phyloP scores from a whole-genome alignment of 2,797 vertebrate species.

The Netta rufina region DNA sequence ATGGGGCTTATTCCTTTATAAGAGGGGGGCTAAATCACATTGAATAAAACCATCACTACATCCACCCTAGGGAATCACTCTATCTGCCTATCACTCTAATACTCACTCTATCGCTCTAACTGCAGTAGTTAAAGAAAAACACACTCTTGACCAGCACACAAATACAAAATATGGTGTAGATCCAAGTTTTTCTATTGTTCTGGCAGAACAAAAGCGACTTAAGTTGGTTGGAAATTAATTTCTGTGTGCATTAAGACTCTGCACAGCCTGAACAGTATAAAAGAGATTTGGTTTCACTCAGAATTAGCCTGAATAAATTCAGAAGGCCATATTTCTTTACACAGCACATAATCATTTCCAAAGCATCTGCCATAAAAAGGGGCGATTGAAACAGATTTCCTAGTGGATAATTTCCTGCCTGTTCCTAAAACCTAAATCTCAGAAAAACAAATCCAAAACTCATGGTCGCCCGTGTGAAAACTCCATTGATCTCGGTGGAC shows the following conservation, averaged over 20 bases:
- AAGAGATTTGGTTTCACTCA: not conserved
- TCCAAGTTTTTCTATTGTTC: not conserved
- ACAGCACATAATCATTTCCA: constrained; percentile 10
- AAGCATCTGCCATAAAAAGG: constrained; percentile 28
- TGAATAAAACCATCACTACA: not conserved
- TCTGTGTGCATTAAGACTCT: not conserved
- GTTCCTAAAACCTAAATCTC: constrained; percentile 10
- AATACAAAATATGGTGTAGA: not conserved
- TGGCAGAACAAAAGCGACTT: not conserved
- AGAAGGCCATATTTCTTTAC: constrained; percentile 23
- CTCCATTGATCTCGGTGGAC: not conserved
- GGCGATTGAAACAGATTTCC: constrained; percentile 21
- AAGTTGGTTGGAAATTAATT: constrained; percentile 21
- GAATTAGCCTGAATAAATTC: constrained; percentile 21
- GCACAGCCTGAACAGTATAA: not conserved
- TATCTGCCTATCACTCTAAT: not conserved
- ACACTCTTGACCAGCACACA: not conserved
- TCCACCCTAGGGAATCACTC: not conserved
- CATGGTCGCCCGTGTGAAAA: not conserved
- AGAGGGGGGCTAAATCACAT: not conserved
- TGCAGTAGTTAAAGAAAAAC: not conserved
- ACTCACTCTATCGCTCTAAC: not conserved
- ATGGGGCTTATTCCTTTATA: not conserved
- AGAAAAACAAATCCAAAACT: constrained; percentile 19
- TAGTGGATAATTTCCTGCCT: constrained; percentile 10